Base-by-base conservation (phyloP, 2,888 invertebrate species). In the Trachelus iudaicus region DNA sequence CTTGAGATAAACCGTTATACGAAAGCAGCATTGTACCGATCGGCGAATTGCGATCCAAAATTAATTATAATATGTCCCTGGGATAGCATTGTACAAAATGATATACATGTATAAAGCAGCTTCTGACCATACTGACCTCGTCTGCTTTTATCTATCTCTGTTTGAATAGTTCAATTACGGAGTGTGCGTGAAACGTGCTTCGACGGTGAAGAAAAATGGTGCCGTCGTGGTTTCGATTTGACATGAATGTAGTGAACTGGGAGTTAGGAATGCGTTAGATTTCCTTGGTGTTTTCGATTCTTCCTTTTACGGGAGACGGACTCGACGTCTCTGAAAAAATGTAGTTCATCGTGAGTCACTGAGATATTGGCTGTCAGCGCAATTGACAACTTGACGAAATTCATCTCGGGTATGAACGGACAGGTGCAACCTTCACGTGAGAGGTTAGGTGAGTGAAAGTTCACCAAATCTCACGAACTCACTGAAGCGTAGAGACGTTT, bases 341-440 rank as follows among this genome's bases (percentile, higher is more conserved):
- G 74, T 73, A 73, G 74, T 23, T 73, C 34, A 35, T 30, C 15
- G 30, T 35, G 35, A 34, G 13, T 34, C 30, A 12, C 34, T 30
- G 34, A 73, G n/a, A 73, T 33, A 34, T 71, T 30, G 33, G 33
- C 23, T 71, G 30, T 15, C 13, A 56, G 23, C 40, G 23, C 1
- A 56, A 56, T 56, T 56, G 23, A 56, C 23, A 23, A 56, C 23
- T 56, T 23, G 23, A 56, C 40, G 9, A 56, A 56, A 56, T 56
- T 56, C 30, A 34, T 76, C 77, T 77, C 80, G 81, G 86, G 82
- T 80, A 90, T 90, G 90, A 90, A 90, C 85, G 89, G 89, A 78
- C 90, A 90, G 83, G 87, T 90, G 81, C 90, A 89, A 80, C 85
- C 89, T 71, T 85, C 90, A 79, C 86, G 87, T 81, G 89, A 90